Conservation (phyloP, 2,888 invertebrate species). For the Lydus trimaculatus region DNA sequence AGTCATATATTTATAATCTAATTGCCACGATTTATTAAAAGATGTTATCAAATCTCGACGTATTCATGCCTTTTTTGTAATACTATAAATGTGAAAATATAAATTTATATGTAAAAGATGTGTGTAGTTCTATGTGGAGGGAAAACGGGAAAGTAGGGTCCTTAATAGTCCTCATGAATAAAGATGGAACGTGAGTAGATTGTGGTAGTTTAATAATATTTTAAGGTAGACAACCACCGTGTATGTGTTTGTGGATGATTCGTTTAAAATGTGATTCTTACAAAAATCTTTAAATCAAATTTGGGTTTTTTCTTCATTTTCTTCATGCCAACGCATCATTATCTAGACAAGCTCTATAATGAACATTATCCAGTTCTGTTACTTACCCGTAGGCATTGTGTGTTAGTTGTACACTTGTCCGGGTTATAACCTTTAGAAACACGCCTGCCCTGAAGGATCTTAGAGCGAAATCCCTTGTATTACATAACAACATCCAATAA, state of each 20-base stretch:
- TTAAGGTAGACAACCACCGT: neutral
- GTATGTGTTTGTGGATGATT: neutral
- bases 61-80: neutral
- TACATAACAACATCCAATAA: neutral
- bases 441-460: neutral
- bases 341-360: neutral
- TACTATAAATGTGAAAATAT: neutral
- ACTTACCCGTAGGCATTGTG: neutral
- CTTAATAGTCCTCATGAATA: slow-evolving; percentile 8
- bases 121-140: neutral
- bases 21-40: neutral
- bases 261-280: neutral
- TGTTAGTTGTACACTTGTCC: neutral
- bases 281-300: neutral
- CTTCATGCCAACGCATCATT: neutral
- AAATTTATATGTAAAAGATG: slow-evolving; percentile 4
- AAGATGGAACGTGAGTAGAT: slow-evolving; percentile 8
- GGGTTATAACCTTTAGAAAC: slow-evolving; percentile 1
- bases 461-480: slow-evolving; percentile 5
- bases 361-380: neutral
- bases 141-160: neutral
- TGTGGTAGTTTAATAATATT: neutral
- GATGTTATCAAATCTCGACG: neutral
- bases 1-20: neutral
- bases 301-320: neutral